Conservation (phyloP, 2,888 invertebrate genomes). For the Bembecia ichneumoniformis region DNA sequence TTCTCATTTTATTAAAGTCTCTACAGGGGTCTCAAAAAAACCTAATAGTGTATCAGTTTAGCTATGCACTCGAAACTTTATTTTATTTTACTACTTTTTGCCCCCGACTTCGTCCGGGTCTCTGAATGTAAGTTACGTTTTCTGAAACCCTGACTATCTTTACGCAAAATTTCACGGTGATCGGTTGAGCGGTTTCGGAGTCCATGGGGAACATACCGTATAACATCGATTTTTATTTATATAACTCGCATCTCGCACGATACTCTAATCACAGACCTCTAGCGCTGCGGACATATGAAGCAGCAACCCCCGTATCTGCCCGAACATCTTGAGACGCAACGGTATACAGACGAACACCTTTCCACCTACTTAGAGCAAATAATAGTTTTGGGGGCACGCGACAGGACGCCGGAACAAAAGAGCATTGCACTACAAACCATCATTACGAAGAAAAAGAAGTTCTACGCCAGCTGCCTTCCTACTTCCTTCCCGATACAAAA, state of each 20-base stretch:
- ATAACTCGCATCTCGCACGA: background rate
- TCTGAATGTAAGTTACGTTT: no score
- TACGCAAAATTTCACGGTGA: no score
- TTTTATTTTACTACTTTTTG: no score
- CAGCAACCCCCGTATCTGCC: constrained; percentile 24
- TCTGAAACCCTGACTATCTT: no score
- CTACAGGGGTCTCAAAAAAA: no score
- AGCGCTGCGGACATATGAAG: background rate
- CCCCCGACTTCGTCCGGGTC: no score
- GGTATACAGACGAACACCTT: constrained; percentile 60
- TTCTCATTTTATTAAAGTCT: no score
- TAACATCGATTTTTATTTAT: no score
- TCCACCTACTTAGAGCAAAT: constrained; percentile 56
- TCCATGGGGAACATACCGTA: no score
- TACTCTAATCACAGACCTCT: background rate
- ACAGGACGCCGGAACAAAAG: constrained; percentile 60
- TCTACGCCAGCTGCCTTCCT: constrained; percentile 61
- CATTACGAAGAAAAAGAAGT: constrained; percentile 64
- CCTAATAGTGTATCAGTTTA: no score
- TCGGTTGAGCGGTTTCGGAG: no score
- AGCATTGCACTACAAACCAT: constrained; percentile 62
- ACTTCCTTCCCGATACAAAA: constrained; percentile 64
- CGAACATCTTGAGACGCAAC: constrained; percentile 59
- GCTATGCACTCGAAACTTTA: no score
- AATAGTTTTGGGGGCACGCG: constrained; percentile 53